Conservation (phyloP, 2,113 vertebrate genomes). For the Neolamprologus ventralis region DNA sequence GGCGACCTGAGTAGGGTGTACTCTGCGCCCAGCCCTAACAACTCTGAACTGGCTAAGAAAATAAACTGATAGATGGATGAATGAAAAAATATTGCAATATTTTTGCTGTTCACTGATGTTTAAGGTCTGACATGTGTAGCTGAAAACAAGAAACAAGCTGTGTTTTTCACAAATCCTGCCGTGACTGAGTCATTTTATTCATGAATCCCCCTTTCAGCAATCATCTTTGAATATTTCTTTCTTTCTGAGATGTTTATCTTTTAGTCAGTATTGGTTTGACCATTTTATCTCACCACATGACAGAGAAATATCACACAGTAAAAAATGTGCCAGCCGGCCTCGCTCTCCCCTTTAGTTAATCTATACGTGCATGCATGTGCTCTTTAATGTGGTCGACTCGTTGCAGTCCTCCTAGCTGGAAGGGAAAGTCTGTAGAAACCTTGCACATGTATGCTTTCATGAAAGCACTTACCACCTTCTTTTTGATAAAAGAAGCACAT, state of each 20-base stretch:
- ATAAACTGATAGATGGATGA: neutral
- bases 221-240: neutral
- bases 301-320: neutral
- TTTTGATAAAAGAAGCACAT: conserved; percentile 61
- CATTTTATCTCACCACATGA: neutral
- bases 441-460: neutral
- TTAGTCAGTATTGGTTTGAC: neutral
- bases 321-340: neutral
- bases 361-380: neutral
- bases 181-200: neutral
- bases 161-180: neutral
- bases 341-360: neutral
- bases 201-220: neutral
- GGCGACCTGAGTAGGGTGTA: neutral
- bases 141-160: neutral
- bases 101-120: neutral
- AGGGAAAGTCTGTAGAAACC: neutral
- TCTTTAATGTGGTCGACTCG: neutral
- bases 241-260: neutral
- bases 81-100: neutral
- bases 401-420: neutral
- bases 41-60: neutral
- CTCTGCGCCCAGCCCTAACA: neutral
- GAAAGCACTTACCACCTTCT: conserved; percentile 55
- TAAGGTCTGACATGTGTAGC: neutral